Conservation (phyloP, 2,888 invertebrate species). For the Clitarchus hookeri region DNA sequence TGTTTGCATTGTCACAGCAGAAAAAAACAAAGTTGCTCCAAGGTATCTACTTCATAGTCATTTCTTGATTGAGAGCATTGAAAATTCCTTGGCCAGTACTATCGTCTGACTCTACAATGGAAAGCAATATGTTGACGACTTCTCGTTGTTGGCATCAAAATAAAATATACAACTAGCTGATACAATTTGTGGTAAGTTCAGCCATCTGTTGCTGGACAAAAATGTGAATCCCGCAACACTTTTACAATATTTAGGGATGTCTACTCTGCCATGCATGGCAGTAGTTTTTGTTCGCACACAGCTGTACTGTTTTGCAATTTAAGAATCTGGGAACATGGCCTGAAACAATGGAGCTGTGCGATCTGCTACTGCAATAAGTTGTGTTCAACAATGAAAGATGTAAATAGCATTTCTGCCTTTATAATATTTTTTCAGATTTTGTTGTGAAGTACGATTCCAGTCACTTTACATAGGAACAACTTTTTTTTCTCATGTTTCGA, state of each 20-base stretch:
- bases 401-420: not conserved
- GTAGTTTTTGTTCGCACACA: not conserved
- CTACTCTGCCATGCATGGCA: not conserved
- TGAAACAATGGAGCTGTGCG: not conserved
- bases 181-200: not conserved
- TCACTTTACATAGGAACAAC: not conserved
- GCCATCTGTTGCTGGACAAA: not conserved
- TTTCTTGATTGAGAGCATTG: not conserved
- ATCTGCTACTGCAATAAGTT: not conserved
- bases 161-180: not conserved
- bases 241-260: too few relatives aligned
- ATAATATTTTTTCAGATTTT: not conserved
- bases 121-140: not conserved
- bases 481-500: not conserved
- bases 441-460: not conserved
- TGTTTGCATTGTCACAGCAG: not conserved
- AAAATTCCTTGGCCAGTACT: not conserved
- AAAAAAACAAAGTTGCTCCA: not conserved
- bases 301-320: not conserved
- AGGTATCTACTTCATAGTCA: not conserved
- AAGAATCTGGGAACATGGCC: not conserved
- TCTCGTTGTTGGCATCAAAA: not conserved
- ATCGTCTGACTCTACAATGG: not conserved
- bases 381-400: not conserved
- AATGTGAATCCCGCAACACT: not conserved